Evolutionary conservation across 2,888 invertebrate species (phyloP), one percentile per base, ranked within the genome.

Genomic region (Beris morrisii): DNA sequence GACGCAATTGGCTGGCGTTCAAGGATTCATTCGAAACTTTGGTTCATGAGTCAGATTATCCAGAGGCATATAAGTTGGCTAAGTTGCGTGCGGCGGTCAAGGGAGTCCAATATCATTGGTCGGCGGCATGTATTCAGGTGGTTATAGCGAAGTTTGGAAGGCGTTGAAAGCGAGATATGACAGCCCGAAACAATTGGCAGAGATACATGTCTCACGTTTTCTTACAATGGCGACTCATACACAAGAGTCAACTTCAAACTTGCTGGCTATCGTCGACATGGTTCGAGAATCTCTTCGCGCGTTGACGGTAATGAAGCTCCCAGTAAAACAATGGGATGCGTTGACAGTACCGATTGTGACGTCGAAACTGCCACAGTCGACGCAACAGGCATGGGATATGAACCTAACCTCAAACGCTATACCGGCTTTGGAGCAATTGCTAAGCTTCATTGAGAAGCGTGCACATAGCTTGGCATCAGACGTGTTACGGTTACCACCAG

Each of bases 271-370:
- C 4, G 65, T 67, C 15, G 69, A 69, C 28, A 50, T 57, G 2
- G 67, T 69, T 5, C 30, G 57, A 43, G 67, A 69, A 32, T 67
- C 66, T 9, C 28, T 68, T 9, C 68, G 65, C 12, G 67, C 70
- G 4, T 54, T 67, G 4, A 13, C 44, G 4, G 69, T 69, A 3
- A 70, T 70, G 65, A 31, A 68, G n/a, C 13, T 68, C 6, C 69
- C 68, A 3, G 69, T 68, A 2, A 54, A 66, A 1, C 52, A 45
- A 6, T 69, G 66, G 32, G 32, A 32, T 32, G 32, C 32, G 32
- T 32, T 32, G 32, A 32, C 32, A 5, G 32, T 32, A 4, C 46
- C 46, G 12, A 46, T 46, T 5, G 46, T 46, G n/a, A 11, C 46
- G 11, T 46, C n/a, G 5, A 46, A 46, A 11, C 46, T 46, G 5